phyloP scores from a whole-genome alignment of 2,888 invertebrate species.

The Drosophila antonietae region DNA sequence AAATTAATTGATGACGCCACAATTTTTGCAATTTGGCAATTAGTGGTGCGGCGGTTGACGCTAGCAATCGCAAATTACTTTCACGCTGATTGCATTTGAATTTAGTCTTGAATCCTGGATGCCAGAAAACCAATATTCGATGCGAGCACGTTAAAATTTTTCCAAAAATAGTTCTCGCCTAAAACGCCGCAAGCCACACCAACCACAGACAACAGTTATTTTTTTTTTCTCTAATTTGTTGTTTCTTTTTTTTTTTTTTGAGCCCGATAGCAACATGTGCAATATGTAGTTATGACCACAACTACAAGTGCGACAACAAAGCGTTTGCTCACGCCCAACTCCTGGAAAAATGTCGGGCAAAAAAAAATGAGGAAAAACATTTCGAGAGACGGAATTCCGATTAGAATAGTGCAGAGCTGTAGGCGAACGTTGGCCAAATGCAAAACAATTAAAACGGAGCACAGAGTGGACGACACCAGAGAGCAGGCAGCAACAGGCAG shows the following conservation, averaged over 20 bases:
- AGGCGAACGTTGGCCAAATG: slow-evolving; percentile 33
- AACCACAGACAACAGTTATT: slow-evolving; percentile 12
- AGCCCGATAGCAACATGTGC: slow-evolving; percentile 42
- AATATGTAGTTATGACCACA: slow-evolving; percentile 51
- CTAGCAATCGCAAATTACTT: neutral
- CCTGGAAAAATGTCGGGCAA: slow-evolving; percentile 24
- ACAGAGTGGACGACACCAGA: slow-evolving; percentile 13
- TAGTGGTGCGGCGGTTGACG: slow-evolving; percentile 8
- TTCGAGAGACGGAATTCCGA: slow-evolving; percentile 37
- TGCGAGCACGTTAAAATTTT: slow-evolving; percentile 9
- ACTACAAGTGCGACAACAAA: slow-evolving; percentile 22
- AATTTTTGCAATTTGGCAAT: slow-evolving; percentile 4
- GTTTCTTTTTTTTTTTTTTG: neutral
- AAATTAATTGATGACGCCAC: neutral
- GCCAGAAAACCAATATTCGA: neutral
- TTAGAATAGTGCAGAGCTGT: slow-evolving; percentile 29
- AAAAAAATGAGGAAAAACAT: neutral
- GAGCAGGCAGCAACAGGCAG: slow-evolving; percentile 53
- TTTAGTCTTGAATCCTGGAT: neutral
- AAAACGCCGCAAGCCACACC: slow-evolving; percentile 4
- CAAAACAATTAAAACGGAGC: slow-evolving; percentile 65
- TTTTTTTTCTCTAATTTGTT: neutral
- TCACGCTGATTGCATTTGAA: slow-evolving; percentile 4
- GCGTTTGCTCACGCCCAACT: slow-evolving; percentile 3
- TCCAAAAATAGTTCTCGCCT: neutral